A percentile compares a stretch with the other conserved stretches of the same genome.
These are phyloP conservation scores for Drosophila picticornis DNA, from an alignment of 2,888 invertebrate species.

Conservation along the genomic window DNA sequence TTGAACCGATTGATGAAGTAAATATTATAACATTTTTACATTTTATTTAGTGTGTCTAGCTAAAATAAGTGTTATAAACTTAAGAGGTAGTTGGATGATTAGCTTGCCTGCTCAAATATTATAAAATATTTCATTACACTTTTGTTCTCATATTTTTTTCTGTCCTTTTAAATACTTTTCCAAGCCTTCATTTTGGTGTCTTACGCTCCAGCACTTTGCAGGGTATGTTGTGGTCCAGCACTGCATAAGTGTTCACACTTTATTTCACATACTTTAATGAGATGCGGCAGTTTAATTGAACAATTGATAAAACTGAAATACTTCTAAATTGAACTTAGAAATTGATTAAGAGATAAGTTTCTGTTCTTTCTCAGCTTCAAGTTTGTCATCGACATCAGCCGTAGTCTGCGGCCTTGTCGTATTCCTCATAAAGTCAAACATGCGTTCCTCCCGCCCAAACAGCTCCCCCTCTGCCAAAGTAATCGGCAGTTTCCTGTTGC, in stretches of 20 bases:
- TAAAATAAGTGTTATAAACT: neutral
- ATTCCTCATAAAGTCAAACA: slow-evolving; percentile 58
- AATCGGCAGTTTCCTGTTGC: slow-evolving; percentile 72
- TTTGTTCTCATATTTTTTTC: neutral
- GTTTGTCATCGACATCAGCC: slow-evolving; percentile 7
- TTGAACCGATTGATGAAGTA: neutral
- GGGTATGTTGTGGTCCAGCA: slow-evolving; percentile 4
- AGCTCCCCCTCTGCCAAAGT: slow-evolving; percentile 56
- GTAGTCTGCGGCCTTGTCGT: neutral
- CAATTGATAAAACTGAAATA: slow-evolving; percentile 8
- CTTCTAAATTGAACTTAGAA: neutral
- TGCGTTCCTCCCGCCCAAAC: slow-evolving; percentile 56
- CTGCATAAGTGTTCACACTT: neutral
- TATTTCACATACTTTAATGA: slow-evolving; percentile 17
- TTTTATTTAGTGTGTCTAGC: neutral
- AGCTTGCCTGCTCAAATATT: neutral
- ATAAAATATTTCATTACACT: neutral
- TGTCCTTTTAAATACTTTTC: neutral
- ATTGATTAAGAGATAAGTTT: slow-evolving; percentile 44
- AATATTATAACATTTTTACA: neutral
- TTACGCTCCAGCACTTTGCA: neutral
- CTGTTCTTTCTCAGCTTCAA: slow-evolving; percentile 29
- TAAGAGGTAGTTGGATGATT: neutral
- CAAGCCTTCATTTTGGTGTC: neutral
- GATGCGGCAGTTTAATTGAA: slow-evolving; percentile 22